A percentile compares a stretch with the other conserved stretches of the same genome.
Evolutionary conservation across 2,888 invertebrate genomes (phyloP).

Genomic region (Heliconius ethilla): DNA sequence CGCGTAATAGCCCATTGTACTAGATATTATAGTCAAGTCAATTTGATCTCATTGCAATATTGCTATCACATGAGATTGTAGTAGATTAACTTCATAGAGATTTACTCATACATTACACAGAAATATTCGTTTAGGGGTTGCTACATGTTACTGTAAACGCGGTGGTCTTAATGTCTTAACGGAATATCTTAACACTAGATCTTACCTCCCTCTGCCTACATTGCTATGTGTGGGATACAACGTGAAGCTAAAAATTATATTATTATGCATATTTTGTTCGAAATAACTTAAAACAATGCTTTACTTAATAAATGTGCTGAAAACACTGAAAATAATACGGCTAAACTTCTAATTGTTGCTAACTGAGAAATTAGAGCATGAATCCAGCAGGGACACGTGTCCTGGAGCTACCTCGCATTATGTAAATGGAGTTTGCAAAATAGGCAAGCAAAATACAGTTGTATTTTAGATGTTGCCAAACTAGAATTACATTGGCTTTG

Average conservation of each 20-base stretch:
- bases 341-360: conserved; percentile 4
- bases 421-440: conserved; percentile 17
- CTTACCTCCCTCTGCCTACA: too few species aligned
- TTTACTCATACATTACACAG: not conserved
- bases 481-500: conserved; percentile 16
- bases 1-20: not conserved
- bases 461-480: conserved; percentile 19
- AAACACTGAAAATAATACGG: conserved; percentile 6
- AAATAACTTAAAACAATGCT: not conserved
- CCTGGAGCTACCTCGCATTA: conserved; percentile 19
- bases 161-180: too few species aligned
- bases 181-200: too few species aligned
- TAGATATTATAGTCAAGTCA: not conserved
- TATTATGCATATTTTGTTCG: too few species aligned
- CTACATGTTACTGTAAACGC: not conserved
- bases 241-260: too few species aligned
- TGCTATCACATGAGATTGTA: not conserved
- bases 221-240: too few species aligned
- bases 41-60: not conserved
- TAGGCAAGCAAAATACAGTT: conserved; percentile 1
- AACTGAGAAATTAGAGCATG: conserved; percentile 18
- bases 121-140: not conserved
- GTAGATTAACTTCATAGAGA: not conserved
- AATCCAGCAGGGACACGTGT: conserved; percentile 18
- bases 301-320: not conserved